These are phyloP conservation scores for Dolichallabes microphthalmus DNA, from an alignment of 2,113 vertebrate genomes.

Conservation along the genomic window DNA sequence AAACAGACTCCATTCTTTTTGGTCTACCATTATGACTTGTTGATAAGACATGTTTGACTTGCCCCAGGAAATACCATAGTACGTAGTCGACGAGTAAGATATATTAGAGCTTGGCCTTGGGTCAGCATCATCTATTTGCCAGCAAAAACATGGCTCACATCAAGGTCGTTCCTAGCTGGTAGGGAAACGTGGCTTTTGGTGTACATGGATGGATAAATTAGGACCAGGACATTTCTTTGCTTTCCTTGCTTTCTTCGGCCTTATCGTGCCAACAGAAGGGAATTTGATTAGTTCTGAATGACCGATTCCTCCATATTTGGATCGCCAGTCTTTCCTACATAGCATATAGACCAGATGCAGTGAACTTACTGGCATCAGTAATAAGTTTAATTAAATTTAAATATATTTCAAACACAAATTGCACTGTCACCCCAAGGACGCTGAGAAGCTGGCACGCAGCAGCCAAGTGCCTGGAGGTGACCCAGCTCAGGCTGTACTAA, in stretches of 20 bases:
- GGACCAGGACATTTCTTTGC: not conserved
- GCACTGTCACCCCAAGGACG: not conserved
- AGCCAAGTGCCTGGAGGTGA: conserved; percentile 28
- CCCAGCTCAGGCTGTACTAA: conserved; percentile 54
- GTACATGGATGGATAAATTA: conserved; percentile 42
- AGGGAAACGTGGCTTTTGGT: conserved; percentile 40
- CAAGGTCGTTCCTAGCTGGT: conserved; percentile 42
- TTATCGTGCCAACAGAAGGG: conserved; percentile 45
- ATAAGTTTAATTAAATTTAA: not conserved
- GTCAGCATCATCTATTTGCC: conserved; percentile 22
- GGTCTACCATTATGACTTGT: not conserved
- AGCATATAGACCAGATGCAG: not conserved
- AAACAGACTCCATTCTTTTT: not conserved
- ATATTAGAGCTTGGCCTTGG: not conserved
- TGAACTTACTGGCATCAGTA: not conserved
- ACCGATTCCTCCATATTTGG: conserved; percentile 8
- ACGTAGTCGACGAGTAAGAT: conserved; percentile 19
- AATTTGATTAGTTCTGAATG: conserved; percentile 20
- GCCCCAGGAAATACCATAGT: conserved; percentile 22
- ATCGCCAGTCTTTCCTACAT: not conserved
- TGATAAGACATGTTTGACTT: conserved; percentile 17
- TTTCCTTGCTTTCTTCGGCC: not conserved
- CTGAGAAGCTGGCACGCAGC: conserved; percentile 20
- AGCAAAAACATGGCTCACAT: conserved; percentile 39
- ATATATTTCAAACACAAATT: not conserved